Conservation (phyloP, 2,888 invertebrate genomes). For the Macrosiphum euphorbiae region DNA sequence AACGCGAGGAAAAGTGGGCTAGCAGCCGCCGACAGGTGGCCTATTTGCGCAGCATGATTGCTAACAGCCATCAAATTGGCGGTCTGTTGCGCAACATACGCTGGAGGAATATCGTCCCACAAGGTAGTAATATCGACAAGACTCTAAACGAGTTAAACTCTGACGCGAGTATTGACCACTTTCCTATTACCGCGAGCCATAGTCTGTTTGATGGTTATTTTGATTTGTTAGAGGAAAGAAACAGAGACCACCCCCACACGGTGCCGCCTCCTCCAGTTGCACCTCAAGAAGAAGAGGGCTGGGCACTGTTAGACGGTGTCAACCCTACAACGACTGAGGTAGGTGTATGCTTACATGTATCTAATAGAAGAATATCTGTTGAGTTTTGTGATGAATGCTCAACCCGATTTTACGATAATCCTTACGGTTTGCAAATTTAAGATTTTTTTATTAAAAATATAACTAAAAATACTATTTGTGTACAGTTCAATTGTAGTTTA, state of each 20-base stretch:
- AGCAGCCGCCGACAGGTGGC: constrained; percentile 43
- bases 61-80: constrained; percentile 49
- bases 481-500: not conserved
- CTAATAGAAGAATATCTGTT: constrained; percentile 62
- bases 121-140: constrained; percentile 58
- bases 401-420: constrained; percentile 48
- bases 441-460: not conserved
- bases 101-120: constrained; percentile 52
- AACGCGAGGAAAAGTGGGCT: constrained; percentile 31
- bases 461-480: not conserved
- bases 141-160: constrained; percentile 60
- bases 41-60: constrained; percentile 38
- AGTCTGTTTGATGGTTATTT: constrained; percentile 63
- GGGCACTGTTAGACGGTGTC: not conserved
- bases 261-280: not conserved
- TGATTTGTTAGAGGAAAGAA: constrained; percentile 59
- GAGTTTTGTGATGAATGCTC: constrained; percentile 62
- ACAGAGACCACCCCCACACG: not conserved
- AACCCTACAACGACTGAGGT: constrained; percentile 38
- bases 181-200: constrained; percentile 44
- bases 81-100: constrained; percentile 51
- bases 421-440: not conserved
- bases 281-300: not conserved
- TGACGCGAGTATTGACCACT: constrained; percentile 42
- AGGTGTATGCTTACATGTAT: constrained; percentile 59